Conservation (phyloP, 2,113 vertebrate genomes). For the Campylomormyrus tamandua region DNA sequence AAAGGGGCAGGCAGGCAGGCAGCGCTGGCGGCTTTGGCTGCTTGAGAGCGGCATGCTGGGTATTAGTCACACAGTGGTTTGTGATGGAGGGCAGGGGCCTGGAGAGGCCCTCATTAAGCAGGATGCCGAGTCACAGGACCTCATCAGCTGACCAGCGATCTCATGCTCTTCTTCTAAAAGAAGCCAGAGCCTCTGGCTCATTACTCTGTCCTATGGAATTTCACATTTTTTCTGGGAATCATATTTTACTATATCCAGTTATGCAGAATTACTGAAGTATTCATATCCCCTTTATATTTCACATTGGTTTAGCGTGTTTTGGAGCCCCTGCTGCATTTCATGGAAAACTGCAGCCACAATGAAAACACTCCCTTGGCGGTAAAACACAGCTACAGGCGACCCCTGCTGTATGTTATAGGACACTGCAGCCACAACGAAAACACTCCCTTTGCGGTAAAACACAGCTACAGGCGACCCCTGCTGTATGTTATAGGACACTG, state of each 20-base stretch:
- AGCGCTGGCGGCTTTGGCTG: neutral
- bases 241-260: neutral
- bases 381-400: neutral
- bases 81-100: neutral
- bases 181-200: neutral
- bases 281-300: neutral
- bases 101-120: neutral
- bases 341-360: neutral
- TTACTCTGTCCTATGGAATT: neutral
- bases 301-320: neutral
- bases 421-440: neutral
- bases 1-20: neutral
- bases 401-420: neutral
- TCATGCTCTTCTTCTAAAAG: neutral
- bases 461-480: neutral
- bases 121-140: neutral
- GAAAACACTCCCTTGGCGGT: neutral
- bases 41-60: neutral
- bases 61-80: neutral
- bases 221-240: neutral
- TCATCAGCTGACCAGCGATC: neutral
- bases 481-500: neutral
- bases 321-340: neutral
- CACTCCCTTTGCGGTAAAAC: neutral
- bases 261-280: neutral